A percentile compares a stretch with the other conserved stretches of the same genome.
phyloP scores from a whole-genome alignment of 2,888 invertebrate genomes.

The Apamea crenata region DNA sequence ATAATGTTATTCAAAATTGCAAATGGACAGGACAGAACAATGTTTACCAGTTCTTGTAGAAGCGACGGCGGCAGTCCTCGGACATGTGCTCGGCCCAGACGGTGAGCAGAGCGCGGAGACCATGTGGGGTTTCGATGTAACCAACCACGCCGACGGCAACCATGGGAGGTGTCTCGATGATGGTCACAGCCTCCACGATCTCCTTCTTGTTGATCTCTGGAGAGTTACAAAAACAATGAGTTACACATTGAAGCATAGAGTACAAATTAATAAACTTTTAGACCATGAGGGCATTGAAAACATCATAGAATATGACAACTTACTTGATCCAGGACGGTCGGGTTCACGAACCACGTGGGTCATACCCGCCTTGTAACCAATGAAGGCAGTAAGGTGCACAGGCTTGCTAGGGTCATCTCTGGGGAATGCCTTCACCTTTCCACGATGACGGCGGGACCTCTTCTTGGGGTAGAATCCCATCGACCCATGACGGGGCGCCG shows the following conservation, averaged over 20 bases:
- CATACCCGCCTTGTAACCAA: constrained; percentile 99
- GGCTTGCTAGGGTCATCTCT: constrained; percentile 99
- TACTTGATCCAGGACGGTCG: constrained; percentile 99
- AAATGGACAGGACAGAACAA: not conserved
- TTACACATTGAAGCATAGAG: not conserved
- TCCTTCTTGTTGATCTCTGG: constrained; percentile 99
- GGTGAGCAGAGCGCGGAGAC: constrained; percentile 97
- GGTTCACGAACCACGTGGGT: constrained; percentile 99
- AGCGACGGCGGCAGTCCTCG: constrained; percentile 99
- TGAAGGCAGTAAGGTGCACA: constrained; percentile 99
- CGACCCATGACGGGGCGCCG: constrained; percentile 99
- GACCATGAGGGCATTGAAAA: not conserved
- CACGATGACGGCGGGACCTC: constrained; percentile 98
- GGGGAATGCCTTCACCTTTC: constrained; percentile 99
- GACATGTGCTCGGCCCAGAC: constrained; percentile 99
- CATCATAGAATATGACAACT: constrained; percentile 86
- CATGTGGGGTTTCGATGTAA: constrained; percentile 99
- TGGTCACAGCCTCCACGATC: constrained; percentile 99
- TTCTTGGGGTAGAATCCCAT: constrained; percentile 99
- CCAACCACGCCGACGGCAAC: constrained; percentile 99
- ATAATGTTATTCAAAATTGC: not conserved
- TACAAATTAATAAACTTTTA: not conserved
- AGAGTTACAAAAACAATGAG: constrained; percentile 26
- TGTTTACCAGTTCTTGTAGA: constrained; percentile 99
- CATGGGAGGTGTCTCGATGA: constrained; percentile 99